Evolutionary conservation across 2,888 invertebrate species (phyloP), one percentile per base, ranked within the genome.

Genomic region (Chrysolina oricalcia): DNA sequence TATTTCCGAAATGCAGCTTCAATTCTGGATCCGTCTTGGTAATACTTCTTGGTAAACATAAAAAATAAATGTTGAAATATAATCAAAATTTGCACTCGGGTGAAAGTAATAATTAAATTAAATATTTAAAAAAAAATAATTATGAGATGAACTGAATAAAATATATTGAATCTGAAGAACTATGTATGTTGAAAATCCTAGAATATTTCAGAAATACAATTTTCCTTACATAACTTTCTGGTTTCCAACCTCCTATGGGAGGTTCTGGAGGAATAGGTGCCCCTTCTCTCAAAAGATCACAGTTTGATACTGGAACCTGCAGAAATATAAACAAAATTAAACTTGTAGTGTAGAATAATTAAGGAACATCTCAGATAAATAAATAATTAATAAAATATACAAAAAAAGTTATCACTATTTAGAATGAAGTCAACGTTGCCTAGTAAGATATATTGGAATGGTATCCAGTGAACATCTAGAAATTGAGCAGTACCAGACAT

Each of bases 251-350:
- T 0, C 95, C 94, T 0, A 95, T 91, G 0, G 97, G 95, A 0
- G 99, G 99, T 85, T 98, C 98, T 0, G 98, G 98, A 0, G 96
- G 95, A 81, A 97, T 93, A 0, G 99, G 99, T 0, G 97, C 96
- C 0, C 99, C 99, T 89, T 99, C 99, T 74, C 96, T 92, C 21
- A 99, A 89, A 81, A 96, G 89, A 82, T 93, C 91, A 85, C 96
- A 96, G 81, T 93, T 90, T 72, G 91, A 90, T 0, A 93, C 90
- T 17, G 89, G 91, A 91, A 79, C 80, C 87, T 87, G 72, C 96
- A 90, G 84, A 41, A 41, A 63, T 62, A 67, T 63, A 41, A 56
- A 41, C 15, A 74, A 63, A 66, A 4, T 40, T 50, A 21, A 19
- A n/a, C 3, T 8, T 43, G 1, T 3, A 43, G 43, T 9, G 43